Evolutionary conservation across 2,888 invertebrate species (phyloP), one percentile per base, ranked within the genome.

Genomic region (Amblyteles armatorius): DNA sequence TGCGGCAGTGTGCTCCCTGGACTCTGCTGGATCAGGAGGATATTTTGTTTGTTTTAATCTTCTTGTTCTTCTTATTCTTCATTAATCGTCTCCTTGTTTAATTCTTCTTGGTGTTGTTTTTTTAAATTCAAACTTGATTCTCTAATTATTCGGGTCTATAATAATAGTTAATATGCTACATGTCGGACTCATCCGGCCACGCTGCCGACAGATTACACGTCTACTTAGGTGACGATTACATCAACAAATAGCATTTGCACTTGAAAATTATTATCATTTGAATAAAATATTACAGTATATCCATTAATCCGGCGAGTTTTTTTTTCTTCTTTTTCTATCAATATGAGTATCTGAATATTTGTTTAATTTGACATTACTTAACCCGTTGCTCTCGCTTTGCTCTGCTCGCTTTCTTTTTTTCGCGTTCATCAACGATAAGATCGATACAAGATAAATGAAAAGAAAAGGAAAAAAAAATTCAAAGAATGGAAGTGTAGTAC

Each of bases 1-100:
- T 90, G 91, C 91, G 92, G 93, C 92, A 93, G 92, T 93, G 92
- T 92, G 90, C 91, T 91, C 90, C 89, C 90, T 91, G 91, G 92
- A 92, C 91, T 91, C 88, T 89, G 85, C 82, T 87, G 90, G 90
- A 90, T 88, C 89, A 90, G 90, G 90, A 91, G 90, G 89, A 87
- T 87, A 87, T 87, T 81, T 88, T 65, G 67, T 81, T 33, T 85
- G 48, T 57, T 60, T 84, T 19, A 48, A 71, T 79, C 19, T 79
- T 26, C 44, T 68, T 71, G 6, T 48, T 72, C 67, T 48, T 74
- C 52, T 44, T 74, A 44, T 52, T 57, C 36, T 36, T 73, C 48
- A 40, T 50, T 22, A 74, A 33, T 68, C 74, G 65, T 68, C 44
- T n/a, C 50, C 44, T 71, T 40, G 29, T 36, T 57, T 57, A 44